Evolutionary conservation across 2,797 vertebrate species (phyloP).

Genomic region (Huso huso): DNA sequence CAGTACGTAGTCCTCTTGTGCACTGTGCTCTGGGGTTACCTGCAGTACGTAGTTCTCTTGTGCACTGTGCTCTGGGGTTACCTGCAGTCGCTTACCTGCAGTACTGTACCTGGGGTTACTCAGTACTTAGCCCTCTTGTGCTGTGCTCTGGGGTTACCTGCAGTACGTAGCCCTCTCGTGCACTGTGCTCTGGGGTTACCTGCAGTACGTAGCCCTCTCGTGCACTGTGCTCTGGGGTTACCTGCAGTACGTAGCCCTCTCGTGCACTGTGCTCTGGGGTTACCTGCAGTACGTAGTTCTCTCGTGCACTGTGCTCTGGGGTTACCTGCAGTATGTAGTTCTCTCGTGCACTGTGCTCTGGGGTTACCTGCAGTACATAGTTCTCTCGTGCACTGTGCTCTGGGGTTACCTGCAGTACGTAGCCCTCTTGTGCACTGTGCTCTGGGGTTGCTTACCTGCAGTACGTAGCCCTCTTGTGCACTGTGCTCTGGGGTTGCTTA

Average conservation of each 20-base stretch:
- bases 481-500: constrained; percentile 62
- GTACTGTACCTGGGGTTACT: no score
- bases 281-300: not conserved
- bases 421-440: not conserved
- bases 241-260: not conserved
- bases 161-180: no score
- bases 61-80: no score
- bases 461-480: constrained; percentile 87
- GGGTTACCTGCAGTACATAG: not conserved
- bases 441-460: constrained; percentile 67
- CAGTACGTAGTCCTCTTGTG: no score
- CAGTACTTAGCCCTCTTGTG: no score
- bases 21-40: no score
- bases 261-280: no score
- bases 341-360: constrained; percentile 80
- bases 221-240: constrained; percentile 66
- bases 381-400: not conserved
- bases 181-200: constrained; percentile 48
- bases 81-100: no score
- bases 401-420: not conserved
- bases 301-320: no score
- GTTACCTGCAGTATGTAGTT: constrained; percentile 92
- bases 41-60: no score
- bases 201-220: constrained; percentile 91
- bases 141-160: no score